Base-by-base conservation (phyloP, 2,113 vertebrate species). In the Bostrychus sinensis region DNA sequence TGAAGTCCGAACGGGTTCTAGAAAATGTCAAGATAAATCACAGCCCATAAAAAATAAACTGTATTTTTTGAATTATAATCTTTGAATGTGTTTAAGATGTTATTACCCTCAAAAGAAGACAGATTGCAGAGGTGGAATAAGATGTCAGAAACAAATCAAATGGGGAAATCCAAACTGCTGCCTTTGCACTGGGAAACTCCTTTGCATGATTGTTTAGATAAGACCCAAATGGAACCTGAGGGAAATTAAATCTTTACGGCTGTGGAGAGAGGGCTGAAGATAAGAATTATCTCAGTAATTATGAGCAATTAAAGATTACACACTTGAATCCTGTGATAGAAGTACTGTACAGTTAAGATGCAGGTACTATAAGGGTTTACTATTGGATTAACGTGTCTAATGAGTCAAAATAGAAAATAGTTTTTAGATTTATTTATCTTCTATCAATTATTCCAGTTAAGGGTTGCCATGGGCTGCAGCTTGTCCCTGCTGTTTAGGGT, bases 11-110 rank as follows among this genome's bases (percentile, higher is more conserved):
- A 53, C 56, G 54, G 48, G 72, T 72, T 62, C 66, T 57, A 57
- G 75, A 65, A 74, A 73, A 81, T 73, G 75, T 70, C 77, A 75
- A 42, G 64, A 78, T 62, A 63, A 82, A n/a, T n/a, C n/a, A n/a
- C n/a, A 48, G 55, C 34, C 59, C 50, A 56, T 66, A 64, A 64
- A 76, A 70, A 68, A 63, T 30, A 48, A 48, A 23, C 2, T 7
- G 16, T n/a, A n/a, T 45, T 48, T n/a, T 48, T 34, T 32, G 39
- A 50, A 56, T 56, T 41, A 67, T 67, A 11, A 58, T 22, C 34
- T 9, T 8, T 14, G 58, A 65, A 50, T 53, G 53, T 26, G 0
- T 1, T 23, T 48, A 12, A 3, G 12, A 23, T 12, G 45, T 13
- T 22, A 22, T 23, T 48, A 48, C 17, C 17, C 4, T 26, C 23